Conservation (phyloP, 2,113 vertebrate genomes). For the Anser cygnoides region DNA sequence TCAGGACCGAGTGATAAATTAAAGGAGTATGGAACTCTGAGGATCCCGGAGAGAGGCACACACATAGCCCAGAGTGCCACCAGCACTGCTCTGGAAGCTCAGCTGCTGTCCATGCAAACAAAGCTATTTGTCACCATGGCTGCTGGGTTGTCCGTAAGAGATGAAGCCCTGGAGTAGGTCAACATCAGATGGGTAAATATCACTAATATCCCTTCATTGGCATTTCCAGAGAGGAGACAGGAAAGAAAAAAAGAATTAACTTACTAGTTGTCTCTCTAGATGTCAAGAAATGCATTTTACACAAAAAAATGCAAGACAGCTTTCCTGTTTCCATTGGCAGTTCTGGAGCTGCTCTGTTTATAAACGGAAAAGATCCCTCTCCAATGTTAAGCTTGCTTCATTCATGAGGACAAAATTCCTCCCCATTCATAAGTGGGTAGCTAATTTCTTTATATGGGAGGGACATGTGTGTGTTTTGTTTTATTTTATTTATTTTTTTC, state of each 20-base stretch:
- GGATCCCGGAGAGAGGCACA: neutral
- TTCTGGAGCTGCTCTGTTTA: neutral
- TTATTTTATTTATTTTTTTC: neutral
- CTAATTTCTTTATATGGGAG: neutral
- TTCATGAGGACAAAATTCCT: constrained; percentile 1
- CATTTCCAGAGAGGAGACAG: neutral
- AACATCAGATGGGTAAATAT: neutral
- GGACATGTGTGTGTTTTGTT: neutral
- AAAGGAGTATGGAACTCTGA: neutral
- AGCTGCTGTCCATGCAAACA: neutral
- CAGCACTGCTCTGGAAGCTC: neutral
- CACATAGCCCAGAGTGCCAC: neutral
- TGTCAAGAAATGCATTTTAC: neutral
- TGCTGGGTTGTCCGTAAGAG: neutral
- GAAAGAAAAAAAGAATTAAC: neutral
- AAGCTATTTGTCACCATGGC: fast-evolving
- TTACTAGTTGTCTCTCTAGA: neutral
- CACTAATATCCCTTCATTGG: neutral
- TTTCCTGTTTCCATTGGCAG: neutral
- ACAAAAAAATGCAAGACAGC: fast-evolving
- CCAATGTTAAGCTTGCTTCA: neutral
- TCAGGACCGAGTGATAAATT: neutral
- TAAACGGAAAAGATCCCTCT: neutral
- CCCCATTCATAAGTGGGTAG: neutral
- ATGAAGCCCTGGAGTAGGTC: neutral